A percentile compares a stretch with the other conserved stretches of the same genome.
phyloP scores from a whole-genome alignment of 2,113 vertebrate species.

The cattle (Bos taurus) region DNA sequence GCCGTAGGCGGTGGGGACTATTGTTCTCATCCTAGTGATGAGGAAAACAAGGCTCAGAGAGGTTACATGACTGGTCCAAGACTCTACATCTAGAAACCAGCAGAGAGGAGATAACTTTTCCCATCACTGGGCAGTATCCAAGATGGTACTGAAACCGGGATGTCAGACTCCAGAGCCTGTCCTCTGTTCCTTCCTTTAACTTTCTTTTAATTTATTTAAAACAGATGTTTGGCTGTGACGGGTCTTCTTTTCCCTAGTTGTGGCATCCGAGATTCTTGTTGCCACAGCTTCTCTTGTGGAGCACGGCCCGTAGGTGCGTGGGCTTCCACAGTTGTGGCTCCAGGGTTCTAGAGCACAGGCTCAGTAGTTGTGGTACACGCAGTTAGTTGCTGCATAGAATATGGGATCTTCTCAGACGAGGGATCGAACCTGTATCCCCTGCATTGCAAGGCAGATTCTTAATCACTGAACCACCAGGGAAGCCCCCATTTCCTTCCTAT shows the following conservation, averaged over 20 bases:
- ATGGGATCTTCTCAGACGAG: not conserved
- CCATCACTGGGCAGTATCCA: not conserved
- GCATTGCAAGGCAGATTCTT: not conserved
- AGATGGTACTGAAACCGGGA: not conserved
- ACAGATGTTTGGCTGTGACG: not conserved
- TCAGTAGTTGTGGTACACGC: not conserved
- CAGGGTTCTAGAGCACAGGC: not conserved
- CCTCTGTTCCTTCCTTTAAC: not conserved
- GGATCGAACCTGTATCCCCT: not conserved
- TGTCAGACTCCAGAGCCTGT: not conserved
- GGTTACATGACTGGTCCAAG: not conserved
- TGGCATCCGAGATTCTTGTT: not conserved
- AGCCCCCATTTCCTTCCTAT: not conserved
- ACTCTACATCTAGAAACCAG: not conserved
- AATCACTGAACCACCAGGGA: not conserved
- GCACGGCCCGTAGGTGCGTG: fast-evolving
- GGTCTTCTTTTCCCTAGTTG: not conserved
- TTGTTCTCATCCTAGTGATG: not conserved
- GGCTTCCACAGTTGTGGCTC: not conserved
- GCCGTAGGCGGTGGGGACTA: too few species aligned
- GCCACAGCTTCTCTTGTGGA: not conserved
- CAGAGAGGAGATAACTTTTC: not conserved
- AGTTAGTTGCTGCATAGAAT: not conserved
- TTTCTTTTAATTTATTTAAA: not conserved
- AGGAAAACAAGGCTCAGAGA: not conserved